Evolutionary conservation across 2,113 vertebrate genomes (phyloP).

Genomic region (Haliaeetus leucogaster): DNA sequence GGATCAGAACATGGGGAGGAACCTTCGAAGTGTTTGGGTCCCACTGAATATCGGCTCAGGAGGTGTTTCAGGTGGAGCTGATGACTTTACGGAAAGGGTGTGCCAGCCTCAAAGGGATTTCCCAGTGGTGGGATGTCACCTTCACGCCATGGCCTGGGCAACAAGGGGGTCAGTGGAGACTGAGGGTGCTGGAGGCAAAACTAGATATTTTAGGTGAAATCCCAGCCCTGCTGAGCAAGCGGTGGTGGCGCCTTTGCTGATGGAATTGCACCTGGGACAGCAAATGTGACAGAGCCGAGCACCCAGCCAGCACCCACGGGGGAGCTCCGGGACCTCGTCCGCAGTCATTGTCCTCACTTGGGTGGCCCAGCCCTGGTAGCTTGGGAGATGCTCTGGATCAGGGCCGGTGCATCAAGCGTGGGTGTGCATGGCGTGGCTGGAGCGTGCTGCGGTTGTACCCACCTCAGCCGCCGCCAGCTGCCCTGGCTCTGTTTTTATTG

Average conservation of each 20-base stretch:
- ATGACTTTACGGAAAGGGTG: not conserved
- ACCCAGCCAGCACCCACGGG: not conserved
- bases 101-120: not conserved
- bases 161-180: fast-evolving
- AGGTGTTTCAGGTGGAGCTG: not conserved
- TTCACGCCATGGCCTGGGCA: fast-evolving
- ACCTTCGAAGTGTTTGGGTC: fast-evolving
- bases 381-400: not conserved
- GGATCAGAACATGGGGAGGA: fast-evolving
- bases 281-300: not conserved
- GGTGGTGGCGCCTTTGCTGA: not conserved
- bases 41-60: not conserved
- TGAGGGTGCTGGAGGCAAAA: not conserved
- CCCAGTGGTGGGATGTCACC: not conserved
- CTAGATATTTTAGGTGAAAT: not conserved
- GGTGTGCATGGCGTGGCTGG: not conserved
- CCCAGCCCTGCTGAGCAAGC: not conserved
- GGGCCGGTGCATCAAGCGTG: fast-evolving
- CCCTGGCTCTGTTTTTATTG: not conserved
- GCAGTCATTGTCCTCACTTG: fast-evolving
- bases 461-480: not conserved
- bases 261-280: not conserved
- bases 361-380: fast-evolving
- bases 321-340: not conserved
- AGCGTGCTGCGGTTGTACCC: not conserved